phyloP scores from a whole-genome alignment of 2,797 vertebrate species.

The Manis pentadactyla region DNA sequence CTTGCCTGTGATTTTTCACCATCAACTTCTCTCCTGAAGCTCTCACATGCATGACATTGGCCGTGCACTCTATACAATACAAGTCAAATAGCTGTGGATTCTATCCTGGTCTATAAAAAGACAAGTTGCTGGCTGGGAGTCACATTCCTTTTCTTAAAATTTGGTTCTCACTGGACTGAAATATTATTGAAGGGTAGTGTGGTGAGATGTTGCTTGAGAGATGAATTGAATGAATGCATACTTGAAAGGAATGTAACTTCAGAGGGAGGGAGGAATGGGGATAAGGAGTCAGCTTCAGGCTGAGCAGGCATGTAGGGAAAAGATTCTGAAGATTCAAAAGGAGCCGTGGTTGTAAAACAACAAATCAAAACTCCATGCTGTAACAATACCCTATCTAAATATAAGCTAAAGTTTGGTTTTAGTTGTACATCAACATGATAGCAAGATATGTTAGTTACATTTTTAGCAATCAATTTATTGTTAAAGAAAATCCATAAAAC shows the following conservation, averaged over 20 bases:
- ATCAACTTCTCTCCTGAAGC: conserved; percentile 41
- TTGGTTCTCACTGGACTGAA: conserved; percentile 67
- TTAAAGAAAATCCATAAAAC: conserved; percentile 71
- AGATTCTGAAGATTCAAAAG: conserved; percentile 21
- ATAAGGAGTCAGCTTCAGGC: background rate
- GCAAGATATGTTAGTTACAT: conserved; percentile 52
- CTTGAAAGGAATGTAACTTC: background rate
- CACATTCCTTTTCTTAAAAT: conserved; percentile 72
- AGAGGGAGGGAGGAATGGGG: background rate
- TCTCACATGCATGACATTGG: background rate
- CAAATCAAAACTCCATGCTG: conserved; percentile 52
- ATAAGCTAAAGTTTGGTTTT: conserved; percentile 74
- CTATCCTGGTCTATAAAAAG: conserved; percentile 73
- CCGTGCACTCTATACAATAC: background rate
- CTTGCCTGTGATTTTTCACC: conserved; percentile 41
- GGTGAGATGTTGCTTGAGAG: conserved; percentile 66
- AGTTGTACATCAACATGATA: conserved; percentile 73
- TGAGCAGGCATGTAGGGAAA: background rate
- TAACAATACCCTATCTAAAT: conserved; percentile 7
- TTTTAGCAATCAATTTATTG: conserved; percentile 71
- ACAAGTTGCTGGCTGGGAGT: conserved; percentile 50
- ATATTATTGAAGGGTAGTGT: conserved; percentile 62
- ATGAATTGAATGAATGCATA: conserved; percentile 55
- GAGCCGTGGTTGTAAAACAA: conserved; percentile 67
- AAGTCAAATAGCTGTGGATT: conserved; percentile 48